Percentiles rank a stretch among this genome's conserved stretches.
phyloP scores from a whole-genome alignment of 2,888 invertebrate species.

The Conus canariensis region DNA sequence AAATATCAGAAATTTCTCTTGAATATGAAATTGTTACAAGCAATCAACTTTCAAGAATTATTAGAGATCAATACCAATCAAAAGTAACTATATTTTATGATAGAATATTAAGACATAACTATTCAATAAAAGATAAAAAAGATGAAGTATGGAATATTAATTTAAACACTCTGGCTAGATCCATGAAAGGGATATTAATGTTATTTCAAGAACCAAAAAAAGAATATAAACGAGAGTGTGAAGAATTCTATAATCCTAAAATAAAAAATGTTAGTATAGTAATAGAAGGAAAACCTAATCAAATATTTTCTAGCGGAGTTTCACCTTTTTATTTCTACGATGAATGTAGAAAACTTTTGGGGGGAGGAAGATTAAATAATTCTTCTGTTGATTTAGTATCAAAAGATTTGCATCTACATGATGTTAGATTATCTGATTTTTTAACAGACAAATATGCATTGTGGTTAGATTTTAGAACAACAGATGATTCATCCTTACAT shows the following conservation, averaged over 20 bases:
- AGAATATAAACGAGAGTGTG: conserved; percentile 30
- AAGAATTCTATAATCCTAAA: conserved; percentile 52
- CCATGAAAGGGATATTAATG: conserved; percentile 56
- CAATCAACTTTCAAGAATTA: conserved; percentile 48
- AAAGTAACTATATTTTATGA: conserved; percentile 47
- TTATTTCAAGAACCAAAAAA: conserved; percentile 49
- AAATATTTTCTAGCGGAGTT: conserved; percentile 22
- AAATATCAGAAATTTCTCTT: conserved; percentile 53
- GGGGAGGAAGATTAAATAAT: not conserved
- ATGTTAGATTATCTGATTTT: not conserved
- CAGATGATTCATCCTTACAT: not conserved
- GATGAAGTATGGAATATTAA: conserved; percentile 56
- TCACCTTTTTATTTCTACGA: not conserved
- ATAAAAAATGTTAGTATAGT: conserved; percentile 51
- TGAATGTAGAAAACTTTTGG: not conserved
- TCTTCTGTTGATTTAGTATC: not conserved
- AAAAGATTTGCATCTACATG: not conserved
- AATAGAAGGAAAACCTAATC: conserved; percentile 55
- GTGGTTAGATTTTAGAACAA: conserved; percentile 6
- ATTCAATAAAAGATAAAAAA: conserved; percentile 46
- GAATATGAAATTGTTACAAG: conserved; percentile 54
- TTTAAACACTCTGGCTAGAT: conserved; percentile 51
- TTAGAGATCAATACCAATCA: conserved; percentile 43
- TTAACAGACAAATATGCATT: not conserved
- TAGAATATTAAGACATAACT: conserved; percentile 51